Evolutionary conservation across 2,113 vertebrate genomes (phyloP).

Genomic region (Pipra filicauda): DNA sequence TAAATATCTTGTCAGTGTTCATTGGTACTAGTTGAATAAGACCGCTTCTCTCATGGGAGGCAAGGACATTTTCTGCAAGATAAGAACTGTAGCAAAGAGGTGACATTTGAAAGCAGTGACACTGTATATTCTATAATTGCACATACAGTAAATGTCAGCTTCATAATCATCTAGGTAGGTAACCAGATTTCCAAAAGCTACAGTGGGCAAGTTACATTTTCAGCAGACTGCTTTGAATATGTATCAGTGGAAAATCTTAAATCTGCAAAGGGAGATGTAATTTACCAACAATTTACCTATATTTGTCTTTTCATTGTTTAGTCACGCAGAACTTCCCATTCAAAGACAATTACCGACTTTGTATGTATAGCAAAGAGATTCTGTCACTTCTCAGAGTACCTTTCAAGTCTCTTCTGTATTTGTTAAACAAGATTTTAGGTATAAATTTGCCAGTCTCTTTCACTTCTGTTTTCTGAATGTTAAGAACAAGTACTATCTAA

Average conservation of each 20-base stretch:
- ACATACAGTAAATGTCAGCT: conserved; percentile 32
- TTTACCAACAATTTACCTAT: background rate
- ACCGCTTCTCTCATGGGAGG: background rate
- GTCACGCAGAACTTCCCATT: background rate
- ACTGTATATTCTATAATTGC: conserved; percentile 24
- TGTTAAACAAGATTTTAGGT: conserved; percentile 3
- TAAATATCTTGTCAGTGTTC: conserved; percentile 27
- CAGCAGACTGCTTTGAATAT: background rate
- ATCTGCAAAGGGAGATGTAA: background rate
- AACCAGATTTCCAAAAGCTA: conserved; percentile 24
- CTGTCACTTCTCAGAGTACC: background rate
- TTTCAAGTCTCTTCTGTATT: background rate
- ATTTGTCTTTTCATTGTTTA: conserved; percentile 24
- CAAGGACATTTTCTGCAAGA: conserved; percentile 5
- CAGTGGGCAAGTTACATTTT: background rate
- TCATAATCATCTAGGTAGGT: background rate
- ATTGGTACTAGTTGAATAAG: background rate
- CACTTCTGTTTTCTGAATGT: background rate
- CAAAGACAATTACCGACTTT: background rate
- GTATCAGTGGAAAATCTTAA: conserved; percentile 1
- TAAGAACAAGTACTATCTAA: background rate
- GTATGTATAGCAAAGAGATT: background rate
- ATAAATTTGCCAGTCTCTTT: background rate
- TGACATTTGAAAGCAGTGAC: conserved; percentile 49
- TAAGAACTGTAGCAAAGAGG: background rate